Conservation (phyloP, 2,888 invertebrate genomes). For the Cataglyphis rosenhaueri region DNA sequence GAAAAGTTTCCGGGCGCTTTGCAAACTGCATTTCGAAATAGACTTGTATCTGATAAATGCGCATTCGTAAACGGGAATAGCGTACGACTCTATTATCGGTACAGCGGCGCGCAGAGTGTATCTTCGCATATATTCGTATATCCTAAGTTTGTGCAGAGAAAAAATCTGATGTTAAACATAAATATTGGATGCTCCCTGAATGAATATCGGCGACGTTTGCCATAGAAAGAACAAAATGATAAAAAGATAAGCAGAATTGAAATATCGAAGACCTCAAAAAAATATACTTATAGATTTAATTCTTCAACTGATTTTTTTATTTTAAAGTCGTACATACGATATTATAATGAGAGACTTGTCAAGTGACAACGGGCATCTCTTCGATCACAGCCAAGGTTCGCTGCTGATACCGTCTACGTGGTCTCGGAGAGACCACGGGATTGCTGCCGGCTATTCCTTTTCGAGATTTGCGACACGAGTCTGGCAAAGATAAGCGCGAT, state of each 20-base stretch:
- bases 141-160: slow-evolving; percentile 22
- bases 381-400: slow-evolving; percentile 65
- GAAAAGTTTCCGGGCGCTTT: slow-evolving; percentile 40
- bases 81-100: slow-evolving; percentile 49
- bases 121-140: background rate
- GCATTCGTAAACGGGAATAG: slow-evolving; percentile 48
- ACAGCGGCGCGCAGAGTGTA: background rate
- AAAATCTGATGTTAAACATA: slow-evolving; percentile 29
- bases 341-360: background rate
- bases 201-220: background rate
- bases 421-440: slow-evolving; percentile 49
- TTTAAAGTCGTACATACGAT: background rate
- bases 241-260: background rate
- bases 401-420: slow-evolving; percentile 66
- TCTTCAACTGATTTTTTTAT: background rate
- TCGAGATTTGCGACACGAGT: slow-evolving; percentile 69
- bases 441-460: slow-evolving; percentile 58
- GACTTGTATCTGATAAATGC: slow-evolving; percentile 55
- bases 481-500: slow-evolving; percentile 45
- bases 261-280: background rate
- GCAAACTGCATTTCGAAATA: slow-evolving; percentile 51
- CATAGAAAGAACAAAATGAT: background rate
- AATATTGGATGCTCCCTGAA: slow-evolving; percentile 34
- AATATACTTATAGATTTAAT: background rate
- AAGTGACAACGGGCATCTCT: slow-evolving; percentile 61